Conservation (phyloP, 2,113 vertebrate genomes). For the Rhinopithecus roxellana region DNA sequence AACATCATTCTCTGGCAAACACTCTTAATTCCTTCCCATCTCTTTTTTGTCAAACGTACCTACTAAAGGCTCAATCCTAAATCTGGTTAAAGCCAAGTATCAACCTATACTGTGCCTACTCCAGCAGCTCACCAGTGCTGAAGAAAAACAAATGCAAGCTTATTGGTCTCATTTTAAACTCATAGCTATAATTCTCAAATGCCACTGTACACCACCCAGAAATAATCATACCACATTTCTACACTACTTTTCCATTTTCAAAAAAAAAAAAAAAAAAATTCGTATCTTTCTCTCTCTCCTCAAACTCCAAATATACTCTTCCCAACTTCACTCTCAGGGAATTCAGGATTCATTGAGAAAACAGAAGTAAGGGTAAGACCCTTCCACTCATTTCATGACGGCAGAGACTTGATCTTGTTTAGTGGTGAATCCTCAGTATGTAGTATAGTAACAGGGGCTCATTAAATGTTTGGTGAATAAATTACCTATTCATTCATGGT, state of each 20-base stretch:
- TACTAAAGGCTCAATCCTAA: conserved; percentile 1
- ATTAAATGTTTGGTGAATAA: background rate
- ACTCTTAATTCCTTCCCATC: background rate
- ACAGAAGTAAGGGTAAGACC: background rate
- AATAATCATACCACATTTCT: conserved; percentile 48
- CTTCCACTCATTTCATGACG: conserved; percentile 16
- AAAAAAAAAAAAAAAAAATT: background rate
- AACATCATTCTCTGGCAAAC: conserved; percentile 12
- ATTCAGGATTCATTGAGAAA: conserved; percentile 31
- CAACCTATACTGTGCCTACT: background rate
- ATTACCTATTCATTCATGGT: background rate
- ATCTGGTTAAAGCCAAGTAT: background rate
- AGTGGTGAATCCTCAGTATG: background rate
- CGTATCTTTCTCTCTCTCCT: background rate
- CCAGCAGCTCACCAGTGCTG: background rate
- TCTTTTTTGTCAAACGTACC: background rate
- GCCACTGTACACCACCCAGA: background rate
- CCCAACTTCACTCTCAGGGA: background rate
- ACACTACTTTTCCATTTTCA: background rate
- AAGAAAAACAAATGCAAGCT: conserved; percentile 26
- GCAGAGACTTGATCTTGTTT: background rate
- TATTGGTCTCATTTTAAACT: conserved; percentile 5
- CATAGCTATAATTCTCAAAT: background rate
- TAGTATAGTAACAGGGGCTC: background rate
- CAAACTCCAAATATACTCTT: conserved; percentile 10